A percentile compares a stretch with the other conserved stretches of the same genome.
These are phyloP conservation scores for Cordilura impudica DNA, from an alignment of 2,888 invertebrate species.

Conservation along the genomic window DNA sequence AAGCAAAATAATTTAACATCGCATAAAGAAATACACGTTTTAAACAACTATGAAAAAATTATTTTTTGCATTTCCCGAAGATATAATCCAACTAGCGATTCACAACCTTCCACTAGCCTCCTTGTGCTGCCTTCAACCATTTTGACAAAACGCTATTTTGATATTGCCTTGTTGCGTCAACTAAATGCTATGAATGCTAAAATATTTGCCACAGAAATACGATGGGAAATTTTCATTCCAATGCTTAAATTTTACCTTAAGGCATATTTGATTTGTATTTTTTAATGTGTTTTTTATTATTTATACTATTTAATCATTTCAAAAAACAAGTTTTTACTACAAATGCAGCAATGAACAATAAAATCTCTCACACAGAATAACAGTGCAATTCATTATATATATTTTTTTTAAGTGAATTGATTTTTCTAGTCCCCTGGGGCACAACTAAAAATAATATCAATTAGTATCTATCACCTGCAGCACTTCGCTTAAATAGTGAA, in stretches of 20 bases:
- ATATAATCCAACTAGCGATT: conserved; percentile 32
- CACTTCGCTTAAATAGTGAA: no score
- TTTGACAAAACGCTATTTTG: conserved; percentile 45
- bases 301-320: no score
- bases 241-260: conserved; percentile 51
- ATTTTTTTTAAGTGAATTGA: no score
- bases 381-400: no score
- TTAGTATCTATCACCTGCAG: no score
- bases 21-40: conserved; percentile 42
- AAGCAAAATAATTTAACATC: conserved; percentile 56
- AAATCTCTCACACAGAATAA: no score
- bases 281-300: no score
- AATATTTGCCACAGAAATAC: conserved; percentile 23
- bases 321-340: no score
- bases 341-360: no score
- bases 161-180: conserved; percentile 52
- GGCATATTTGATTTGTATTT: conserved; percentile 55
- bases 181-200: conserved; percentile 46
- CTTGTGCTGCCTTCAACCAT: conserved; percentile 33
- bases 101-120: conserved; percentile 33
- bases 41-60: conserved; percentile 24
- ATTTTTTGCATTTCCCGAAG: conserved; percentile 37
- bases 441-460: no score
- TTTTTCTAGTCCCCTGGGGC: no score
- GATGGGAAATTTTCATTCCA: conserved; percentile 33